Percentiles rank a stretch among this genome's conserved stretches.
Evolutionary conservation across 2,888 invertebrate genomes (phyloP).

Genomic region (Clanis bilineata): DNA sequence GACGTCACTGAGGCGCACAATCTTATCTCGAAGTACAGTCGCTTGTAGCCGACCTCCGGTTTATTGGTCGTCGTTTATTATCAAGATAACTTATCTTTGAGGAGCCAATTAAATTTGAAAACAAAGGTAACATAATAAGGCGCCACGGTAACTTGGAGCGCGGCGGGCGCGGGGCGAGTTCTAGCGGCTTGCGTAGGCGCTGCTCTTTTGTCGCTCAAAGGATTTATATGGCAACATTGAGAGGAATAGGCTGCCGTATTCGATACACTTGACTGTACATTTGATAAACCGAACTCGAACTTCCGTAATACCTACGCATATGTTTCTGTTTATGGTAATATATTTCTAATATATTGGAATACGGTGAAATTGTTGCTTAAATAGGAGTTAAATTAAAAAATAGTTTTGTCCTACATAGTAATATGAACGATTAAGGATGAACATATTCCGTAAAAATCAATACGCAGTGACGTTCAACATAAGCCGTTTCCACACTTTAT

Average conservation of each 20-base stretch:
- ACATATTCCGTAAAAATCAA: background rate
- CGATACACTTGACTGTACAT: constrained; percentile 21
- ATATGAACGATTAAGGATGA: background rate
- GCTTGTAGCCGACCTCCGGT: constrained; percentile 71
- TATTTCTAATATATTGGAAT: background rate
- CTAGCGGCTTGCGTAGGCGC: constrained; percentile 69
- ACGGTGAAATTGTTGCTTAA: no score
- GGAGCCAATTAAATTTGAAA: constrained; percentile 82
- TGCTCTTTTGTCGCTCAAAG: constrained; percentile 67
- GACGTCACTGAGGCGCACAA: constrained; percentile 63
- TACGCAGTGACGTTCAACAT: background rate
- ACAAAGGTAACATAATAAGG: constrained; percentile 82
- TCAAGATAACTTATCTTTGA: constrained; percentile 81
- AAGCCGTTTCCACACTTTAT: constrained; percentile 51
- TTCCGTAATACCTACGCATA: background rate
- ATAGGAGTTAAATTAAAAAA: no score
- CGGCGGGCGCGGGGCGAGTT: constrained; percentile 34
- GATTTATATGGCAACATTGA: constrained; percentile 54
- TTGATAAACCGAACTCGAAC: background rate
- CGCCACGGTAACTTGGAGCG: constrained; percentile 61
- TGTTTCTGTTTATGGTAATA: background rate
- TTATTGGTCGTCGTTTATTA: constrained; percentile 81
- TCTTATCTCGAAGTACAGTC: constrained; percentile 72
- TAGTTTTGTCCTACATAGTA: background rate
- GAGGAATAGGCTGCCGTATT: constrained; percentile 51